These are phyloP conservation scores for Thecophora atra DNA, from an alignment of 2,888 invertebrate species.

Conservation along the genomic window DNA sequence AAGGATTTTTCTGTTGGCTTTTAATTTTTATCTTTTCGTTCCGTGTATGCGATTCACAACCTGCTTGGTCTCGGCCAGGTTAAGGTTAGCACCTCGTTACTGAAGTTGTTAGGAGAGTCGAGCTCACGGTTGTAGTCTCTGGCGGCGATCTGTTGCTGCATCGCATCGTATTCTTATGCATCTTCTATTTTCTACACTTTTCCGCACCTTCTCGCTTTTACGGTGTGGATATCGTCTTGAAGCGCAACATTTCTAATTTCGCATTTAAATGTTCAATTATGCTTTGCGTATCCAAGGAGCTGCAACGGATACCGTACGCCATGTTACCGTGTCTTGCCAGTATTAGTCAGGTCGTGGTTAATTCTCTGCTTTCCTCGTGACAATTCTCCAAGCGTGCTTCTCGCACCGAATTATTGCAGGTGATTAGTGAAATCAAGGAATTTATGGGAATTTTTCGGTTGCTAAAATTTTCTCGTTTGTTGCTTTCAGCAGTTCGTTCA, in stretches of 20 bases:
- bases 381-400: not conserved
- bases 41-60: not conserved
- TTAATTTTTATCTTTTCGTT: not conserved
- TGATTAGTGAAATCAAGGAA: slow-evolving; percentile 2
- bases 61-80: not conserved
- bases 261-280: slow-evolving; percentile 52
- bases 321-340: slow-evolving; percentile 11
- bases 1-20: no score
- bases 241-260: slow-evolving; percentile 54
- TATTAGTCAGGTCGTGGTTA: not conserved
- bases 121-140: not conserved
- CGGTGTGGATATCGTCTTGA: slow-evolving; percentile 52
- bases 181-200: not conserved
- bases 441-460: not conserved
- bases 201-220: slow-evolving; percentile 31
- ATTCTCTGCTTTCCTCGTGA: not conserved
- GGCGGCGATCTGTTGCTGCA: not conserved
- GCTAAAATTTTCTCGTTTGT: not conserved
- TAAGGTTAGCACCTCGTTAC: not conserved
- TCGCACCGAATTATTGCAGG: slow-evolving; percentile 18
- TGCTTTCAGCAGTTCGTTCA: no score
- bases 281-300: slow-evolving; percentile 39
- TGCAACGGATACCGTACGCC: not conserved
- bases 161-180: not conserved
- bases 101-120: not conserved